Evolutionary conservation across 2,888 invertebrate species (phyloP), one percentile per base, ranked within the genome.

Genomic region (Dolichomitus sp.): DNA sequence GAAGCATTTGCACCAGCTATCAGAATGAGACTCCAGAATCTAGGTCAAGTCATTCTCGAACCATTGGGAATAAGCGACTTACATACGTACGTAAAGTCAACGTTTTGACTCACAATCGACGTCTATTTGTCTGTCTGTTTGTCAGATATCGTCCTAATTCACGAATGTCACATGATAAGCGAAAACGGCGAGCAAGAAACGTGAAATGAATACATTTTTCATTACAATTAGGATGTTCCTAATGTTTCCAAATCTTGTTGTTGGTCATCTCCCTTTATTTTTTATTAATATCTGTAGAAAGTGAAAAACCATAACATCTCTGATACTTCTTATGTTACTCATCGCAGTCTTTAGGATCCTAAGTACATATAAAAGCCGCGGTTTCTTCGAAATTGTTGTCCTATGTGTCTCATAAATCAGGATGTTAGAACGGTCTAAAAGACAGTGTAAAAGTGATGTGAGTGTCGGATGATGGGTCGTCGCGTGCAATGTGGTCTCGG

Each of bases 381-480:
- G 14, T 11, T 68, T 57, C 33, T 63, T 54, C 54, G 81, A 68
- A 80, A 80, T 88, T 90, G 90, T 89, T 88, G 81, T 86, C 72
- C 81, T 90, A 91, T 89, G 90, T 91, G 91, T 89, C 88, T 83
- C 86, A 83, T 87, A 89, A 63, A 73, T 27, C 27, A 37, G 33
- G 59, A 45, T 52, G 50, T 27, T n/a, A 33, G 37, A 54, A 74
- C 57, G 59, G 68, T 37, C 45, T 12, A 40, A 63, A 48, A 48
- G 68, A 57, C 50, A 59, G 48, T 50, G 52, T n/a, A 57, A 75
- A 70, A 66, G 52, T 76, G 70, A 79, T 57, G 73, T 70, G 63
- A 66, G 59, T 72, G 65, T 52, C 72, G 37, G 48, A 54, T 54
- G 80, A 80, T 75, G 69, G 50, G 40, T 52, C 52, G 2, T 45